Evolutionary conservation across 1,140 invertebrate genomes (phyloP), one percentile per base, ranked within the genome.

Genomic region (Orchesella cincta): DNA sequence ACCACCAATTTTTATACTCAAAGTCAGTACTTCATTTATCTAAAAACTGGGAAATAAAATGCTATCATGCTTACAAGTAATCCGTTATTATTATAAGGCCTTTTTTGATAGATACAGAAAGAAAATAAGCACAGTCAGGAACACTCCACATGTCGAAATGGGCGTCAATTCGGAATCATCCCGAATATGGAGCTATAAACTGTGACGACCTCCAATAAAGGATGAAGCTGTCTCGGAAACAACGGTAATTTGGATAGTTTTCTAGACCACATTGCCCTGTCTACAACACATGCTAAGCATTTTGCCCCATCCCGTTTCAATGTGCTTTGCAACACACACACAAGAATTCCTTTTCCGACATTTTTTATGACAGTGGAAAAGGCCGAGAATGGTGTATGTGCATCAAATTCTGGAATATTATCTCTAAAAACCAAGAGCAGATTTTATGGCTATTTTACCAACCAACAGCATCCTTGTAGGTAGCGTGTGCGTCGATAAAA

Each of bases 131-230:
- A n/a, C n/a, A n/a, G n/a, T n/a, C n/a, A n/a, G n/a, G n/a, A n/a
- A n/a, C n/a, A n/a, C n/a, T n/a, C n/a, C n/a, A n/a, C n/a, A 23
- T 57, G 23, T 12, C 54, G 12, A 57, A 57, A 57, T 57, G 54
- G 62, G 26, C 62, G 62, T 67, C 62, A 3, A 26, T 76, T 76
- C 62, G 8, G 39, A 72, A 71, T 51, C 62, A 23, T 46, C 28
- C 26, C 33, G 39, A 35, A 76, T 34, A 71, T 62, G 54, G 29
- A 46, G 33, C 67, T 57, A 73, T 78, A 76, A 73, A 80, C 67
- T 70, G 39, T 73, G 64, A 80, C 54, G 74, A 76, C 70, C 46
- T 67, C 64, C 62, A 78, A 80, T 70, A 80, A 74, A 57, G 62
- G 73, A 64, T 57, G 34, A 52, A 74, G 74, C 76, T 73, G 76